Percentiles rank a stretch among this genome's conserved stretches.
Conservation (phyloP, 2,113 vertebrate genomes). For the Caretta caretta region DNA sequence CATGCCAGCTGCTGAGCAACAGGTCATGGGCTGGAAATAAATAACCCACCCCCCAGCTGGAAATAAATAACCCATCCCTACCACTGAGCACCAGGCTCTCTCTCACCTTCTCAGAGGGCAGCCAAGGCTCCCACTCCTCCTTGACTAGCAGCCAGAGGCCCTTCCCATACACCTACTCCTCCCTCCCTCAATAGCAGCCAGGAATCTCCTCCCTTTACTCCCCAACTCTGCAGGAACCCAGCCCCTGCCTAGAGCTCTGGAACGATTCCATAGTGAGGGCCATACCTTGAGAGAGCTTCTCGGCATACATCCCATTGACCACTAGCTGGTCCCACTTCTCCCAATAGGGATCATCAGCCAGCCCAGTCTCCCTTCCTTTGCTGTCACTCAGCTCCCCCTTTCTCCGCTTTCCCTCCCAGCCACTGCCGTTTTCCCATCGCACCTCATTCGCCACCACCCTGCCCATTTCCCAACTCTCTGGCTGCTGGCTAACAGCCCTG, state of each 20-base stretch:
- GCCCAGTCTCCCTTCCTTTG: not conserved
- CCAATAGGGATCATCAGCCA: not conserved
- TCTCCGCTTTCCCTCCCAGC: not conserved
- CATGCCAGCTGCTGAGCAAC: not conserved
- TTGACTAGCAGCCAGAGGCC: no score
- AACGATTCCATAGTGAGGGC: not conserved
- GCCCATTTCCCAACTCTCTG: not conserved
- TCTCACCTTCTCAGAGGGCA: not conserved
- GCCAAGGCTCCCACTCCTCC: not conserved
- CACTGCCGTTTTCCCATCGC: no score
- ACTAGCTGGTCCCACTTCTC: not conserved
- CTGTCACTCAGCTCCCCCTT: not conserved
- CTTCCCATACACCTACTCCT: not conserved
- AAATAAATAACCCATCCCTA: not conserved
- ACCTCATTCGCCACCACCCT: not conserved
- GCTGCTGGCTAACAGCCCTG: not conserved
- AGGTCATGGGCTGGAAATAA: not conserved
- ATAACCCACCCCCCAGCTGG: not conserved
- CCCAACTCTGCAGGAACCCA: not conserved
- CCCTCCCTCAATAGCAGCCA: not conserved
- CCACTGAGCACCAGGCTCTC: not conserved
- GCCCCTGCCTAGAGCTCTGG: not conserved
- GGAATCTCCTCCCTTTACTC: not conserved
- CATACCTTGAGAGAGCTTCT: not conserved
- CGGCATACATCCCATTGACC: not conserved